A percentile compares a stretch with the other conserved stretches of the same genome.
phyloP scores from a whole-genome alignment of 2,113 vertebrate genomes.

The Sphaerodactylus townsendi region DNA sequence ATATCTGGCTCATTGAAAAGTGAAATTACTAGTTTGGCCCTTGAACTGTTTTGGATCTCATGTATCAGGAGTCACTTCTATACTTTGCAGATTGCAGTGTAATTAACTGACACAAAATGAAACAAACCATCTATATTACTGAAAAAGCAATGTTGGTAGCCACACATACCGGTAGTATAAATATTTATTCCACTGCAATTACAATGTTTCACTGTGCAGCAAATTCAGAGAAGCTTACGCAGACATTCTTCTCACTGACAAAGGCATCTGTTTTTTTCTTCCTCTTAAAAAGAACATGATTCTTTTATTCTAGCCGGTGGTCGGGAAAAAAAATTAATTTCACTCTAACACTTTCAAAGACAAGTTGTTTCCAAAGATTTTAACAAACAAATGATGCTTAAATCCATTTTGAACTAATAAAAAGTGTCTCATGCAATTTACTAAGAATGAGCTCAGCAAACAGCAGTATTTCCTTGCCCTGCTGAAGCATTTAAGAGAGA shows the following conservation, averaged over 20 bases:
- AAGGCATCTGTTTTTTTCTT: slow-evolving; percentile 47
- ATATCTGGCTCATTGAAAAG: no score
- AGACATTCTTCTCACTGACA: slow-evolving; percentile 46
- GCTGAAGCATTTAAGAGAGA: slow-evolving; percentile 26
- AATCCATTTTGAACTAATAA: slow-evolving; percentile 36
- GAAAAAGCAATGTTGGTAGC: neutral
- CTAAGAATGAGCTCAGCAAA: slow-evolving; percentile 34
- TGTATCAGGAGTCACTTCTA: no score
- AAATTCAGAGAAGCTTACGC: slow-evolving; percentile 38
- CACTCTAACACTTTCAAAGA: slow-evolving; percentile 43
- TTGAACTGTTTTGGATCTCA: neutral
- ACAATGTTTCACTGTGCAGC: slow-evolving; percentile 56
- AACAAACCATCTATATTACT: neutral
- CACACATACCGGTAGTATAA: slow-evolving; percentile 35
- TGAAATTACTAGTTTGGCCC: no score
- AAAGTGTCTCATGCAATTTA: slow-evolving; percentile 34
- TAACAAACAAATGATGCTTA: slow-evolving; percentile 45
- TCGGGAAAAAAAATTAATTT: slow-evolving; percentile 51
- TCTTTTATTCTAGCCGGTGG: slow-evolving; percentile 10
- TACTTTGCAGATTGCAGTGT: neutral
- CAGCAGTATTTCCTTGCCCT: fast-evolving
- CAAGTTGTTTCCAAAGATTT: slow-evolving; percentile 38
- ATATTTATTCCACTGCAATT: slow-evolving; percentile 40
- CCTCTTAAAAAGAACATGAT: slow-evolving; percentile 31
- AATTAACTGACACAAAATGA: neutral